Conservation (phyloP, 1,140 invertebrate species). For the Hycleus phaleratus region DNA sequence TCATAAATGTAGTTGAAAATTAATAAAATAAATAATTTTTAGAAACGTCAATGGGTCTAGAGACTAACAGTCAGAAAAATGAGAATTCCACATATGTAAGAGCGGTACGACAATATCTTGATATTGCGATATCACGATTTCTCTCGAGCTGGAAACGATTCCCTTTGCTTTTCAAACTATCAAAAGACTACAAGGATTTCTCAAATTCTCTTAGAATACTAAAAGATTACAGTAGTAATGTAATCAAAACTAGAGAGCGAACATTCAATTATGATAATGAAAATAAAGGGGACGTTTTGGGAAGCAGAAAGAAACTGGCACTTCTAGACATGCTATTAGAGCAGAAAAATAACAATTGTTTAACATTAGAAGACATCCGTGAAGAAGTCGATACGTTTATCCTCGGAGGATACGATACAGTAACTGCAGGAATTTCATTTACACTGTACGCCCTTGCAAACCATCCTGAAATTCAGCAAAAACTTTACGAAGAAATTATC, state of each 20-base stretch:
- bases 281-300: background rate
- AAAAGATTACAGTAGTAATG: constrained; percentile 14
- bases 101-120: constrained; percentile 15
- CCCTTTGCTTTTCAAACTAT: constrained; percentile 12
- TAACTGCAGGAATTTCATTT: constrained; percentile 52
- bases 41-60: constrained; percentile 23
- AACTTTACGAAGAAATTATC: constrained; percentile 52
- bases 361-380: constrained; percentile 55
- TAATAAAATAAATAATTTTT: background rate
- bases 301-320: constrained; percentile 7
- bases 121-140: constrained; percentile 17
- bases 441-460: constrained; percentile 51
- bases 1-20: background rate
- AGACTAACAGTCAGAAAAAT: constrained; percentile 17
- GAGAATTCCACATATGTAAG: constrained; percentile 17
- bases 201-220: constrained; percentile 1
- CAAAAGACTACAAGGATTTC: constrained; percentile 9
- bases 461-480: constrained; percentile 53
- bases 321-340: constrained; percentile 22
- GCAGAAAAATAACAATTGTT: constrained; percentile 8
- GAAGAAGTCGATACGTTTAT: constrained; percentile 80
- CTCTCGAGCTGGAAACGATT: constrained; percentile 18
- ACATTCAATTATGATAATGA: background rate
- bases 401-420: constrained; percentile 71
- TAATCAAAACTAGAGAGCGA: constrained; percentile 8